Conservation (phyloP, 2,888 invertebrate species). For the Sarcophaga variegata region DNA sequence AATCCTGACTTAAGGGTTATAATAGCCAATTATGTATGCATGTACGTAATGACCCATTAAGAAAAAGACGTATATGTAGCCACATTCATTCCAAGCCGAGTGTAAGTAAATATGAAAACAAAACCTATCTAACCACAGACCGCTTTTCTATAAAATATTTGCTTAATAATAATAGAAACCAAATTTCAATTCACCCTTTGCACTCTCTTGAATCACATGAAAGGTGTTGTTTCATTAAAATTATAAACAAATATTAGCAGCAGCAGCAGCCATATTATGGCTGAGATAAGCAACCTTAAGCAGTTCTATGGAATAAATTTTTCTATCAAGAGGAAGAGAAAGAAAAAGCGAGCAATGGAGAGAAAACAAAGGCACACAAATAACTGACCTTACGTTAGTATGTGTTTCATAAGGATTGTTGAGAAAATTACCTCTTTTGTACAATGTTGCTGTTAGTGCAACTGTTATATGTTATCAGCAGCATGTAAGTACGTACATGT, state of each 20-base stretch:
- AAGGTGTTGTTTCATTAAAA: conserved; percentile 41
- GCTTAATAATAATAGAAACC: background rate
- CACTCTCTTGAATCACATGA: background rate
- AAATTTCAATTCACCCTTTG: background rate
- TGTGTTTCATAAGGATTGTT: background rate
- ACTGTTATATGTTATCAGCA: background rate
- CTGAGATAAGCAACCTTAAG: conserved; percentile 29
- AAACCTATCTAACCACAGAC: background rate
- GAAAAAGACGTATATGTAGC: background rate
- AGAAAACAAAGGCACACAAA: background rate
- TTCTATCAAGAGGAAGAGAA: background rate
- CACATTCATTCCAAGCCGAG: background rate
- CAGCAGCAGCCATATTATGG: conserved; percentile 16
- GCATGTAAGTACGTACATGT: background rate
- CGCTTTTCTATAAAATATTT: background rate
- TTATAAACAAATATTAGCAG: conserved; percentile 29
- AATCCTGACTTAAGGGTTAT: too few relatives aligned
- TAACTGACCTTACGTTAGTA: conserved; percentile 29
- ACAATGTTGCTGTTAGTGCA: background rate
- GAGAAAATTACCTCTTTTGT: background rate
- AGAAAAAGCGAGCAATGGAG: background rate
- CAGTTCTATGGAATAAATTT: background rate
- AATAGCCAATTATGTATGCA: too few relatives aligned
- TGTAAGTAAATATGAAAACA: background rate
- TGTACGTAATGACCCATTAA: too few relatives aligned